Evolutionary conservation across 2,888 invertebrate genomes (phyloP).

Genomic region (Agrotis exclamationis): DNA sequence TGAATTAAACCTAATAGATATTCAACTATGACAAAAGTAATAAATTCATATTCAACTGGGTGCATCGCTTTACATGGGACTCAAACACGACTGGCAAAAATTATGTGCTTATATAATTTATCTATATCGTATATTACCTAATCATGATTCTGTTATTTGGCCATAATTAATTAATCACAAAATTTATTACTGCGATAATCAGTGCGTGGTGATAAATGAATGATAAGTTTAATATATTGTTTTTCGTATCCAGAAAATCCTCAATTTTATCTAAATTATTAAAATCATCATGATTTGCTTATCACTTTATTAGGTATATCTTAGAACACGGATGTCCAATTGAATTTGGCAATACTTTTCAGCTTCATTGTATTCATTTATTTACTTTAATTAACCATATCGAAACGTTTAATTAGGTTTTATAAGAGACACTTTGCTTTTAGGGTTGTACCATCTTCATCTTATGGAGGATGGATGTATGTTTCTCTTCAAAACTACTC

Average conservation of each 20-base stretch:
- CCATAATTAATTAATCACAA: background rate
- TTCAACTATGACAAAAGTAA: no score
- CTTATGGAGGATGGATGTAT: no score
- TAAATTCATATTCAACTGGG: no score
- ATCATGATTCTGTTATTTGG: no score
- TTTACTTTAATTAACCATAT: conserved; percentile 14
- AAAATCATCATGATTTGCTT: background rate
- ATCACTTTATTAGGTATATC: background rate
- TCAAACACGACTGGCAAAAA: background rate
- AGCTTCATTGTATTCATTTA: conserved; percentile 18
- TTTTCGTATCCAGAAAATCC: background rate
- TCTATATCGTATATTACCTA: no score
- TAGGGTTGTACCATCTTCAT: background rate
- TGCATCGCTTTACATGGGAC: background rate
- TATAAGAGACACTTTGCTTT: background rate
- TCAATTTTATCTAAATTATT: background rate
- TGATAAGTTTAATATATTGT: background rate
- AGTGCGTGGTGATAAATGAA: background rate
- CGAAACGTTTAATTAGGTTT: conserved; percentile 30
- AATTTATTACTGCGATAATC: background rate
- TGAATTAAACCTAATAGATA: no score
- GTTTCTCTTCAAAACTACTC: no score
- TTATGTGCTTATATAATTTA: no score
- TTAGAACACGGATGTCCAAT: conserved; percentile 18
- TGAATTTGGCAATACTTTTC: conserved; percentile 6